Evolutionary conservation across 2,113 vertebrate genomes (phyloP), one percentile per base, ranked within the genome.

Genomic region (Stomatorhinus ivindoensis): DNA sequence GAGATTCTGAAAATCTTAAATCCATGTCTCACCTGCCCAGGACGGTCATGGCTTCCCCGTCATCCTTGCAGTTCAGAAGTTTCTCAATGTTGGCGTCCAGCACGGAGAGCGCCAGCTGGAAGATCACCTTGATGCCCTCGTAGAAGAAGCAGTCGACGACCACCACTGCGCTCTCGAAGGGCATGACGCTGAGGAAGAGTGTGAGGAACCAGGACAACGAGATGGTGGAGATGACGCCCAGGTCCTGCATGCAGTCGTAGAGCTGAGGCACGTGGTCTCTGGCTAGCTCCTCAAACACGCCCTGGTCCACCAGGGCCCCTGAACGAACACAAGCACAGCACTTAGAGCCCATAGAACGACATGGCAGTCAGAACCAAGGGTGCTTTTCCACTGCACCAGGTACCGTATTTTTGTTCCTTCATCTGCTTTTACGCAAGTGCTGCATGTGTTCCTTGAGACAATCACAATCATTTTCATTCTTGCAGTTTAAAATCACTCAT

Each of bases 61-160:
- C 98, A n/a, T 99, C 98, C 94, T 99, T 99, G 94, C 98, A 99
- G 93, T 94, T 93, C 88, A 99, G 95, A 90, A 99, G 96, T 90
- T 99, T 98, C 92, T 98, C 96, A 92, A 99, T 98, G 87, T 98
- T 99, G 87, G 97, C 97, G 69, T 99, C 97, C 61, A 99, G 95
- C 91, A 99, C 98, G 0, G 98, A 97, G 0, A 99, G 96, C 0
- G 98, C 98, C 92, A 99, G 93, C 91, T 99, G 98, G 94, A 99
- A 99, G 93, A 99, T 99, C 93, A 99, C 97, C 92, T 99, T 99
- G 94, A 99, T 98, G 95, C 98, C 98, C 94, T 99, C 98, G 90
- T 97, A 99, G 96, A 99, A 99, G 96, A 99, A 99, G 95, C 98
- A 99, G 94, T 99, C 98, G 76, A 99, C 98, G 65, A 99, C 98